Percentiles rank a stretch among this genome's conserved stretches.
Evolutionary conservation across 2,113 vertebrate species (phyloP).

Genomic region (Pituophis catenifer): DNA sequence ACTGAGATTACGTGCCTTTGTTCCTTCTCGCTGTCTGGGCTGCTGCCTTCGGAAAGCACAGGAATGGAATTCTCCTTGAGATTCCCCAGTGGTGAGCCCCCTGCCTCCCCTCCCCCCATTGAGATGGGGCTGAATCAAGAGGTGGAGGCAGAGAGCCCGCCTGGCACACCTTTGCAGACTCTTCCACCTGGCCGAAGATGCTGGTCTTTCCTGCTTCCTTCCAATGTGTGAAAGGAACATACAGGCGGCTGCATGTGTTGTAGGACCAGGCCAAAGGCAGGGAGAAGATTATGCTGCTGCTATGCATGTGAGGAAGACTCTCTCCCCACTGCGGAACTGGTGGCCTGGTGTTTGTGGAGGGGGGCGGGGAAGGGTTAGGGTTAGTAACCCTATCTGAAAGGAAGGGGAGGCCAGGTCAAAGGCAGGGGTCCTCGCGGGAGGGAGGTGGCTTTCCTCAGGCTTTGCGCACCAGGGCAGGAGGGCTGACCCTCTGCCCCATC

Average conservation of each 20-base stretch:
- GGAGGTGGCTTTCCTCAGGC: background rate
- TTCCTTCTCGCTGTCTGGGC: background rate
- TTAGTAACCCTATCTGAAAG: background rate
- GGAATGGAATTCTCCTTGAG: constrained; percentile 42
- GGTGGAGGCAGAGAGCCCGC: background rate
- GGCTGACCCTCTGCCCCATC: background rate
- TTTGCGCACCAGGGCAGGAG: background rate
- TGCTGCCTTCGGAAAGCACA: background rate
- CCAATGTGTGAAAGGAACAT: background rate
- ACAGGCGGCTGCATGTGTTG: background rate
- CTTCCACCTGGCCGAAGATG: no score
- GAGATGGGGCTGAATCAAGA: background rate
- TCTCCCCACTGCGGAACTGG: background rate
- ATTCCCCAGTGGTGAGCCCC: background rate
- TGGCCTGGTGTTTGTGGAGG: background rate
- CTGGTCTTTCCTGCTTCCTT: background rate
- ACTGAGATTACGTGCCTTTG: rapidly evolving
- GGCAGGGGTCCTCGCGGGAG: background rate
- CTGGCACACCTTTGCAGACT: background rate
- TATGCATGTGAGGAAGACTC: no score
- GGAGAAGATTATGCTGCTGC: no score
- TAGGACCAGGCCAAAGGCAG: background rate
- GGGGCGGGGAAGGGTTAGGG: background rate
- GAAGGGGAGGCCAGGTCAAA: background rate
- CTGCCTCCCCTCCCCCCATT: rapidly evolving